These are phyloP conservation scores for Drosophila kohkoa DNA, from an alignment of 1,140 invertebrate genomes.

Conservation along the genomic window DNA sequence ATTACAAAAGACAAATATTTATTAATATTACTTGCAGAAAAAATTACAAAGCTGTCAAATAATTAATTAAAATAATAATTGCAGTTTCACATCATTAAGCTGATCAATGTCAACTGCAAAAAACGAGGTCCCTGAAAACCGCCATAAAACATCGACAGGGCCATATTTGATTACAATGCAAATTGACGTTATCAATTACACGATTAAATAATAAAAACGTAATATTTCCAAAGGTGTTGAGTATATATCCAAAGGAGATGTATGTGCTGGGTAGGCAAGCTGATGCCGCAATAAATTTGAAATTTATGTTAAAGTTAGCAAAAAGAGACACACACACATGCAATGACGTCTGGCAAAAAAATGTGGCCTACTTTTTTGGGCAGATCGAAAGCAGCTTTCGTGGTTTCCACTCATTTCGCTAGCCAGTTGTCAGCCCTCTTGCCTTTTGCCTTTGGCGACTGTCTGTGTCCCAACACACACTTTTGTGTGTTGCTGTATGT, in stretches of 20 bases:
- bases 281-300: slow-evolving; percentile 32
- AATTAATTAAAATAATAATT: slow-evolving; percentile 51
- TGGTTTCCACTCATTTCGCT: slow-evolving; percentile 7
- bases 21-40: neutral
- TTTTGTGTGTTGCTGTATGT: slow-evolving; percentile 7
- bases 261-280: neutral
- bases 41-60: slow-evolving; percentile 23
- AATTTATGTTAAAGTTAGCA: slow-evolving; percentile 24
- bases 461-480: slow-evolving; percentile 4
- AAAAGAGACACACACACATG: neutral
- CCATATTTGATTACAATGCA: slow-evolving; percentile 55
- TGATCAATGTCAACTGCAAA: slow-evolving; percentile 41
- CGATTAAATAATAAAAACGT: slow-evolving; percentile 55
- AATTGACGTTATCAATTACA: slow-evolving; percentile 61
- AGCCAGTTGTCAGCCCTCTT: slow-evolving; percentile 17
- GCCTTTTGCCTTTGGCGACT: slow-evolving; percentile 21
- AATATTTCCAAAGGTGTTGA: slow-evolving; percentile 19
- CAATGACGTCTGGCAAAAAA: slow-evolving; percentile 20
- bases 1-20: neutral
- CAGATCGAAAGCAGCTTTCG: slow-evolving; percentile 24
- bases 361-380: slow-evolving; percentile 21
- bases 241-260: neutral
- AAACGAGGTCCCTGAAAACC: neutral
- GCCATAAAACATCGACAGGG: neutral
- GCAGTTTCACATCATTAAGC: slow-evolving; percentile 52